Evolutionary conservation across 2,888 invertebrate species (phyloP), one percentile per base, ranked within the genome.

Genomic region (Penaeus monodon): DNA sequence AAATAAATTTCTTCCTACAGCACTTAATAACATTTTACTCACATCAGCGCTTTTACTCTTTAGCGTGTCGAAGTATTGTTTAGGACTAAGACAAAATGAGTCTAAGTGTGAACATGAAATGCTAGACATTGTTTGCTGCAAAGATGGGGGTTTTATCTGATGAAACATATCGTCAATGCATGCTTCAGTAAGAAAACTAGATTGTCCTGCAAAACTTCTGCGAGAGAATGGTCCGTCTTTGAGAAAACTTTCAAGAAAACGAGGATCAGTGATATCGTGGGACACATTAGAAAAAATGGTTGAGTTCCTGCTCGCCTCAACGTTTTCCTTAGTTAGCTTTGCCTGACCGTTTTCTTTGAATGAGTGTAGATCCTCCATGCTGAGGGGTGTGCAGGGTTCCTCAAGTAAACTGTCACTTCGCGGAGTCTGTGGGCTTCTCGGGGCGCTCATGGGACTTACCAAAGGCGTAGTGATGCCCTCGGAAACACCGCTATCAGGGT

Each of bases 391-490:
- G 29, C 81, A 81, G 38, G 88, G 81, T 33, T 88, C 85, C 14
- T 79, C 88, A 17, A 88, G 79, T 10, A 88, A 66, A 64, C 88
- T 88, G 68, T 88, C 88, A 49, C 88, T 88, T 70, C 81, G 65
- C n/a, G 86, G 81, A 20, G 86, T 81, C 70, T 86, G 81, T 8
- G 88, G 88, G 44, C 88, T 88, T 33, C 82, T 70, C 20, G 88
- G 88, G n/a, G 78, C 88, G 63, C 88, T 88, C 29, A 88, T 81
- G 20, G 88, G 88, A 49, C 88, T 88, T 44, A 88, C 76, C 27
- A 86, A 63, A n/a, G 88, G 88, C 14, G 86, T 88, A 49, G 73
- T 88, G 73, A 88, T 80, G 74, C 88, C 88, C 63, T 88, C 88
- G 10, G 88, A 88, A 14, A 88, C 82, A 24, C 88, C 88, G 44